phyloP scores from a whole-genome alignment of 2,888 invertebrate genomes.

The Andrena chrysosceles region DNA sequence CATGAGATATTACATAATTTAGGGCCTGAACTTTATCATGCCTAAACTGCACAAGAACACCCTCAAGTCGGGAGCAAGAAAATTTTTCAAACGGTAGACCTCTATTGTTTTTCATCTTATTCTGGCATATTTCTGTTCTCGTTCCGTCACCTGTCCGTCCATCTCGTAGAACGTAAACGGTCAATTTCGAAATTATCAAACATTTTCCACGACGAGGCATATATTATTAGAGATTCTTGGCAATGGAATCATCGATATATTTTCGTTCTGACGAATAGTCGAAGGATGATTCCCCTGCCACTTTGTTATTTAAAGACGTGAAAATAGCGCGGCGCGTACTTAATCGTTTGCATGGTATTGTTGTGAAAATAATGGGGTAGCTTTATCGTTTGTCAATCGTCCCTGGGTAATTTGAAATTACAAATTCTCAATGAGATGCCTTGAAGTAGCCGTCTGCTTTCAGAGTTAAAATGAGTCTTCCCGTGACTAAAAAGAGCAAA shows the following conservation, averaged over 20 bases:
- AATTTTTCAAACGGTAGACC: slow-evolving; percentile 75
- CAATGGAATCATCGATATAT: slow-evolving; percentile 68
- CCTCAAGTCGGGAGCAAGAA: slow-evolving; percentile 66
- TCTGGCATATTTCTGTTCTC: slow-evolving; percentile 5
- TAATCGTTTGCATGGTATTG: neutral
- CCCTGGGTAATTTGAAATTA: neutral
- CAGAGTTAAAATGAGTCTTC: slow-evolving; percentile 79
- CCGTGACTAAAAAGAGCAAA: slow-evolving; percentile 78
- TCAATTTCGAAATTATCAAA: neutral
- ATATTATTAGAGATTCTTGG: slow-evolving; percentile 25
- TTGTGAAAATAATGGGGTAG: neutral
- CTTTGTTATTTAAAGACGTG: slow-evolving; percentile 51
- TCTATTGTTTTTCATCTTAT: slow-evolving; percentile 44
- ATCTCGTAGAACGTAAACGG: neutral
- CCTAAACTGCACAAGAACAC: slow-evolving; percentile 67
- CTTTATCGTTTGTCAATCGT: neutral
- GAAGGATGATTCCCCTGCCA: slow-evolving; percentile 23
- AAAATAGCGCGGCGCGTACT: slow-evolving; percentile 20
- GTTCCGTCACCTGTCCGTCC: neutral
- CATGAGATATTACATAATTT: slow-evolving; percentile 32
- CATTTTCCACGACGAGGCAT: slow-evolving; percentile 2
- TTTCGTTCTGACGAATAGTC: slow-evolving; percentile 50
- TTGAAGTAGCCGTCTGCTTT: slow-evolving; percentile 32
- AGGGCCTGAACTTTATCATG: slow-evolving; percentile 59
- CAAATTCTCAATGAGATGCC: neutral